phyloP scores from a whole-genome alignment of 2,113 vertebrate species.

The Hippoglossus stenolepis region DNA sequence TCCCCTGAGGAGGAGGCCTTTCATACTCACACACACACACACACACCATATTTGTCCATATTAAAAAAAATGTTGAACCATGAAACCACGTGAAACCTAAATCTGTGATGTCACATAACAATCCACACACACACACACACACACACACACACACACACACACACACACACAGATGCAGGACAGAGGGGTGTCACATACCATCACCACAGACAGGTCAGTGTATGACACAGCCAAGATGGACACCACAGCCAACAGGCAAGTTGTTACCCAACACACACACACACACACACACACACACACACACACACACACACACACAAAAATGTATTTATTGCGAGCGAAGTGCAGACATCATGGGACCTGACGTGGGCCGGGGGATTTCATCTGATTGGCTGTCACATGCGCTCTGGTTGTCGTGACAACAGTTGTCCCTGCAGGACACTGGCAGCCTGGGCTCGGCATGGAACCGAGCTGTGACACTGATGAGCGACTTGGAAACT shows the following conservation, averaged over 20 bases:
- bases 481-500: slow-evolving; percentile 51
- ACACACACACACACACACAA: slow-evolving; percentile 13
- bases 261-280: slow-evolving; percentile 25
- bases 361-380: slow-evolving; percentile 67
- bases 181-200: slow-evolving; percentile 63
- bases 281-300: slow-evolving; percentile 16
- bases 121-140: slow-evolving; percentile 3
- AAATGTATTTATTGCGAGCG: slow-evolving; percentile 42
- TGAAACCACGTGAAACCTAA: not conserved
- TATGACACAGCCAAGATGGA: slow-evolving; percentile 70
- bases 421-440: slow-evolving; percentile 68
- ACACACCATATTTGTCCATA: no score
- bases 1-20: no score
- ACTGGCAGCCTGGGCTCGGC: slow-evolving; percentile 42
- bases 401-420: slow-evolving; percentile 68
- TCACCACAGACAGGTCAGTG: slow-evolving; percentile 60
- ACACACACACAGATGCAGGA: slow-evolving; percentile 16
- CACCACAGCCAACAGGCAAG: slow-evolving; percentile 54
- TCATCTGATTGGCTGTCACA: slow-evolving; percentile 70
- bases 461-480: slow-evolving; percentile 53
- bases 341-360: slow-evolving; percentile 67
- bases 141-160: not conserved
- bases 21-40: not conserved
- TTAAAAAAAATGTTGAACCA: no score
- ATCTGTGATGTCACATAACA: not conserved